These are phyloP conservation scores for Bemisia tabaci DNA, from an alignment of 1,140 invertebrate species.

Conservation along the genomic window DNA sequence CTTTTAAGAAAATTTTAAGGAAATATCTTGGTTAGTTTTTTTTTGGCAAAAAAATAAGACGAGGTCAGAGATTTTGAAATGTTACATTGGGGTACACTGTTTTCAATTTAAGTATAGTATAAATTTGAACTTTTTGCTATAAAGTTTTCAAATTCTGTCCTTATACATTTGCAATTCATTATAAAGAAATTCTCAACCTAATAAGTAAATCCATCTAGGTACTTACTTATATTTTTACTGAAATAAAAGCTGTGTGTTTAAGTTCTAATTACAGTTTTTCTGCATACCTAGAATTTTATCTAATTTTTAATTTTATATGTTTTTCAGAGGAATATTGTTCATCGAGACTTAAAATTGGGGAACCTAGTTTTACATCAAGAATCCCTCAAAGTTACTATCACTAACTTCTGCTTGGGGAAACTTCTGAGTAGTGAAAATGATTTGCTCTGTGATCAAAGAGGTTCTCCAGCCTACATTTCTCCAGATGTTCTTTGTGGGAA, in stretches of 20 bases:
- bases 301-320: constrained; percentile 13
- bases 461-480: constrained; percentile 72
- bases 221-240: no score
- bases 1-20: no score
- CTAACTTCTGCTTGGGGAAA: constrained; percentile 72
- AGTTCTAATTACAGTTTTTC: not conserved
- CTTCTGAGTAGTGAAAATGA: constrained; percentile 60
- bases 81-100: no score
- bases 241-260: not conserved
- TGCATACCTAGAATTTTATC: not conserved
- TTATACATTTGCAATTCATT: no score
- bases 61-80: no score
- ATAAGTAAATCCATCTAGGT: no score
- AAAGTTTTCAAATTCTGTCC: no score
- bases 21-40: no score
- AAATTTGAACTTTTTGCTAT: no score
- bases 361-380: constrained; percentile 63
- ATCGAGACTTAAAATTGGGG: constrained; percentile 66
- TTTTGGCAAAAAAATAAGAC: no score
- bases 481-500: constrained; percentile 68
- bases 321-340: constrained; percentile 63
- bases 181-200: no score
- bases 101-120: no score
- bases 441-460: constrained; percentile 60
- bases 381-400: constrained; percentile 53